Conservation (phyloP, 2,888 invertebrate species). For the Rotaria macrura region DNA sequence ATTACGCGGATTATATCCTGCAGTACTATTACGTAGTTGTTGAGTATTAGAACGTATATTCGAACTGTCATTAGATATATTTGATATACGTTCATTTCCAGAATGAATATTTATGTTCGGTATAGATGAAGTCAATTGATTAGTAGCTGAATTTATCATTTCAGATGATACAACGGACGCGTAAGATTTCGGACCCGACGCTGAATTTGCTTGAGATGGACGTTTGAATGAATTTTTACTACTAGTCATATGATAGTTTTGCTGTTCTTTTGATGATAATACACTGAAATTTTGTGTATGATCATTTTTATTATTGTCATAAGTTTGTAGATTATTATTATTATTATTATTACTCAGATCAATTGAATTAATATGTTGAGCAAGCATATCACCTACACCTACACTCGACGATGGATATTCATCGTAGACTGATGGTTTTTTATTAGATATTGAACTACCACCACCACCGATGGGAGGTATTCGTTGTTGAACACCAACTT, state of each 20-base stretch:
- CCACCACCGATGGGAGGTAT: not conserved
- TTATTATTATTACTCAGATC: not conserved
- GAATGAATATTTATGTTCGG: not conserved
- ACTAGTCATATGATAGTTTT: not conserved
- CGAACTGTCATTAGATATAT: not conserved
- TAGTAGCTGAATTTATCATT: not conserved
- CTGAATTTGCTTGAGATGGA: not conserved
- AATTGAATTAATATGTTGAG: constrained; percentile 6
- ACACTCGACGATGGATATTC: not conserved
- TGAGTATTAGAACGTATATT: not conserved
- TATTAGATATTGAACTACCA: not conserved
- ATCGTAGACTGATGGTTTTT: not conserved
- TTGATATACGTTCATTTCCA: not conserved
- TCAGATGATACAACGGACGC: constrained; percentile 9
- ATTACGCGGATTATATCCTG: not conserved
- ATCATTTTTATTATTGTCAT: not conserved
- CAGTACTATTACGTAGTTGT: not conserved
- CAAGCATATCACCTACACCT: constrained; percentile 17
- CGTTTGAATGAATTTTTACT: not conserved
- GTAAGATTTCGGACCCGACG: not conserved
- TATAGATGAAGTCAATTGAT: not conserved
- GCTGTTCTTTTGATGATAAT: not conserved
- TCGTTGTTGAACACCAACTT: not conserved
- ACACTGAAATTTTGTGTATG: not conserved
- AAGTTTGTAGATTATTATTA: not conserved